These are phyloP conservation scores for Spatulosminthurus flaviceps DNA, from an alignment of 2,888 invertebrate genomes.

Conservation along the genomic window DNA sequence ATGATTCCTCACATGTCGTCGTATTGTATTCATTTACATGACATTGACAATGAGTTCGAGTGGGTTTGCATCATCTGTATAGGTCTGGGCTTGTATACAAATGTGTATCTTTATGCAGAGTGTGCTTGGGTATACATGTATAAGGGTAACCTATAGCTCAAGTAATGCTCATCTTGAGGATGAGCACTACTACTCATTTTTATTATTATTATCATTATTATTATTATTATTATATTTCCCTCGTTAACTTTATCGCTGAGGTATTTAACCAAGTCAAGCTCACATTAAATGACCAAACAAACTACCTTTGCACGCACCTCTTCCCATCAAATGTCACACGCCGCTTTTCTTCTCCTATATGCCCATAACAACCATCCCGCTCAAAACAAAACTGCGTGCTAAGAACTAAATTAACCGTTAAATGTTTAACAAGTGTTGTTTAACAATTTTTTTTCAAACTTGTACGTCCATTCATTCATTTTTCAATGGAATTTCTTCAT, in stretches of 20 bases:
- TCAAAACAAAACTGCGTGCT: not conserved
- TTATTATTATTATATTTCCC: slow-evolving; percentile 23
- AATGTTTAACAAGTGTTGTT: too few relatives aligned
- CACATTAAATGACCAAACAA: slow-evolving; percentile 20
- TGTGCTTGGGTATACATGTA: too few relatives aligned
- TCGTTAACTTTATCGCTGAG: slow-evolving; percentile 21
- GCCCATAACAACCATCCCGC: not conserved
- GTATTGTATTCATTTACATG: slow-evolving; percentile 40
- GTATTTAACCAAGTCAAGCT: slow-evolving; percentile 21
- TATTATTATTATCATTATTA: not conserved
- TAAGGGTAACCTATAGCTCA: not conserved
- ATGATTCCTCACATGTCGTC: slow-evolving; percentile 32
- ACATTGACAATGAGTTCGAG: slow-evolving; percentile 42
- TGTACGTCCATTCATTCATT: too few relatives aligned
- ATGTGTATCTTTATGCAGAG: too few relatives aligned
- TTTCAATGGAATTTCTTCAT: too few relatives aligned
- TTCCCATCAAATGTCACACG: slow-evolving; percentile 19
- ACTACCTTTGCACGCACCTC: slow-evolving; percentile 20
- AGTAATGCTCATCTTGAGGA: not conserved
- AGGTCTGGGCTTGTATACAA: not conserved
- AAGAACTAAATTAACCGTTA: too few relatives aligned
- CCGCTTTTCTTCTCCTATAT: not conserved
- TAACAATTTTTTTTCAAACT: too few relatives aligned
- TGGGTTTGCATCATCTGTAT: too few relatives aligned
- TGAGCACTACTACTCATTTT: slow-evolving; percentile 5